Conservation (phyloP, 2,888 invertebrate genomes). For the Tipula helvola region DNA sequence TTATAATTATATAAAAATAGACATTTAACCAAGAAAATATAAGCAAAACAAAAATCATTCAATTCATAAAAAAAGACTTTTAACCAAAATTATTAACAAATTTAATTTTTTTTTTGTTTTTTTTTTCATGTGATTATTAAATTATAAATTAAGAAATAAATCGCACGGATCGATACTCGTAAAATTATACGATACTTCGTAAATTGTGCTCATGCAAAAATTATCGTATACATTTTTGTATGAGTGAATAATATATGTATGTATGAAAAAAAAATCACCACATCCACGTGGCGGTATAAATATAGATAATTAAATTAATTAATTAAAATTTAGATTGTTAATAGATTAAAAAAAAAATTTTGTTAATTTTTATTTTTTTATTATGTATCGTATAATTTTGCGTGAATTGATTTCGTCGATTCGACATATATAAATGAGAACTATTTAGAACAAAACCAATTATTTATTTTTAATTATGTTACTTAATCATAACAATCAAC, state of each 20-base stretch:
- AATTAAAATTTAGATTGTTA: background rate
- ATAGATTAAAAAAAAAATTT: background rate
- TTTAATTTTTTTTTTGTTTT: constrained; percentile 4
- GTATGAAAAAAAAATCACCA: background rate
- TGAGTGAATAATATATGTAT: background rate
- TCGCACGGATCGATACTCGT: background rate
- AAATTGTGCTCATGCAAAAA: background rate
- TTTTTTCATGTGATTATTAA: background rate
- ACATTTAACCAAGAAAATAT: background rate
- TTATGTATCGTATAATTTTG: background rate
- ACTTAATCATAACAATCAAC: background rate
- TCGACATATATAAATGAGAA: background rate
- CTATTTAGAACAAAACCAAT: background rate
- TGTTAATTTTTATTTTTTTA: background rate
- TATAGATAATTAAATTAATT: background rate
- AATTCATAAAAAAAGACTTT: background rate
- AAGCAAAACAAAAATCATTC: background rate
- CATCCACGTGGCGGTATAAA: background rate
- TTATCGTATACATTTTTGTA: background rate
- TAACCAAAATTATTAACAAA: background rate
- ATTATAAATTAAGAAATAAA: background rate
- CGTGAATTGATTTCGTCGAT: background rate
- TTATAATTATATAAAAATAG: background rate
- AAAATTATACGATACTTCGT: background rate
- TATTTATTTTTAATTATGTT: background rate